A percentile compares a stretch with the other conserved stretches of the same genome.
These are phyloP conservation scores for Daphoenositta chrysoptera DNA, from an alignment of 2,113 vertebrate species.

Conservation along the genomic window DNA sequence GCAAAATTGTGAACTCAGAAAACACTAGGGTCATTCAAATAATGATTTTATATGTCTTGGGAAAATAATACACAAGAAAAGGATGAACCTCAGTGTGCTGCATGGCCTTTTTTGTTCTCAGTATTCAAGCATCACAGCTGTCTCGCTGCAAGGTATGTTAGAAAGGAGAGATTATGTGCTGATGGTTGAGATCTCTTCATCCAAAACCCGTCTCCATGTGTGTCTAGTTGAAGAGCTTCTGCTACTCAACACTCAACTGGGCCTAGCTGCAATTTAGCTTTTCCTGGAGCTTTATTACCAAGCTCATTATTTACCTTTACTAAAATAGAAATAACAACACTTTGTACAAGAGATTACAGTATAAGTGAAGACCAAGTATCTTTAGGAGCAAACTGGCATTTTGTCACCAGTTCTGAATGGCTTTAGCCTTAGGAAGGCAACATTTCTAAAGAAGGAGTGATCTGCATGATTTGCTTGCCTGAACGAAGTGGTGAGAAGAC, in stretches of 20 bases:
- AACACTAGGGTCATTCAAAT: neutral
- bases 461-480: neutral
- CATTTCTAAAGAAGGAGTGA: neutral
- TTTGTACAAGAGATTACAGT: neutral
- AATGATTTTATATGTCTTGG: neutral
- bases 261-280: neutral
- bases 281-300: neutral
- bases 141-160: neutral
- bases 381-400: neutral
- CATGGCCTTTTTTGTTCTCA: neutral
- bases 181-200: neutral
- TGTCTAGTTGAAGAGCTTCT: neutral
- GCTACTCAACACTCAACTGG: neutral
- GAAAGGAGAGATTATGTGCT: neutral
- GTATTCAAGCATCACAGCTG: neutral
- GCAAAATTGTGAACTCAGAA: neutral
- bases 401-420: neutral
- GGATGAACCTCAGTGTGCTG: neutral
- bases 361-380: neutral
- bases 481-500: neutral
- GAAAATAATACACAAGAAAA: constrained; percentile 19
- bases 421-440: neutral
- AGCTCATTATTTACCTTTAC: neutral
- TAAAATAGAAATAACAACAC: neutral
- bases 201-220: neutral